Conservation (phyloP, 2,113 vertebrate genomes). For the Todiramphus chloris region DNA sequence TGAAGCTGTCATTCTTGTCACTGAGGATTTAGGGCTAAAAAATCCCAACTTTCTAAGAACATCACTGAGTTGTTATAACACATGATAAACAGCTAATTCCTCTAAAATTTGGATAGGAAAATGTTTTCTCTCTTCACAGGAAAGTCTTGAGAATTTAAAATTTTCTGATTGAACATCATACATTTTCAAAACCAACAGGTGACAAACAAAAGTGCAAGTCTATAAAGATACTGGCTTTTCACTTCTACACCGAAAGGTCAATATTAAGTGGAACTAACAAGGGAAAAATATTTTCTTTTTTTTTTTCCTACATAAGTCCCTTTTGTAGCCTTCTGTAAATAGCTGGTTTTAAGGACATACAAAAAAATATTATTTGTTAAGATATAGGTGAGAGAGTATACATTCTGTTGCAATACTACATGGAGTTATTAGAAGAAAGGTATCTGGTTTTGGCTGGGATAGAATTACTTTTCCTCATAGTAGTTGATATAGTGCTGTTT, state of each 20-base stretch:
- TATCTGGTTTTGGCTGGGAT: not conserved
- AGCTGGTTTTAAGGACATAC: not conserved
- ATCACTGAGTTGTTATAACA: not conserved
- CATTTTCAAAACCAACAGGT: not conserved
- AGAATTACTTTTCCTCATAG: not conserved
- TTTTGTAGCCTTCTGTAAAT: not conserved
- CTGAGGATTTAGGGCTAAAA: not conserved
- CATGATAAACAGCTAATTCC: not conserved
- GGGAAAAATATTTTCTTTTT: not conserved
- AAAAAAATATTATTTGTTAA: not conserved
- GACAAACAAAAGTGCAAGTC: not conserved
- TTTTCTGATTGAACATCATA: not conserved
- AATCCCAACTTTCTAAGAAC: not conserved
- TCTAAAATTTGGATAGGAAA: not conserved
- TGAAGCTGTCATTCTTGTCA: not conserved
- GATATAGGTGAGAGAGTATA: not conserved
- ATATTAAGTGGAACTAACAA: not conserved
- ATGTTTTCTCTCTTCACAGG: not conserved
- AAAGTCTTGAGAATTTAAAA: not conserved
- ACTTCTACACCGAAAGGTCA: not conserved
- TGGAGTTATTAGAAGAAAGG: not conserved
- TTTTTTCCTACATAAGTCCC: not conserved
- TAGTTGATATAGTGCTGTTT: not conserved
- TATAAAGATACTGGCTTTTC: not conserved
- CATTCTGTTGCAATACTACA: not conserved